Conservation (phyloP, 2,113 vertebrate genomes). For the Casuarius casuarius region DNA sequence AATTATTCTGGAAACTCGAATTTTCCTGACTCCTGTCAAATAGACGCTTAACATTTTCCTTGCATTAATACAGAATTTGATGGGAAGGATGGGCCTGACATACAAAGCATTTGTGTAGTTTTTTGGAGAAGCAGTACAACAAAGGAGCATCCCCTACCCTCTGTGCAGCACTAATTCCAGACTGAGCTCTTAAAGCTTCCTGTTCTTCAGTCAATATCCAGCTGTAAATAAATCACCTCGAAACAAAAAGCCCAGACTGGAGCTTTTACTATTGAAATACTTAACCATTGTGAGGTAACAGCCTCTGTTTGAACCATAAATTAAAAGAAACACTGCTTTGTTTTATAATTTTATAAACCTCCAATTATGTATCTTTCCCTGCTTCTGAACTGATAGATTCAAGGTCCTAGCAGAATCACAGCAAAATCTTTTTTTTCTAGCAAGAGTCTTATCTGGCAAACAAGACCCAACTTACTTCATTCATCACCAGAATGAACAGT, state of each 20-base stretch:
- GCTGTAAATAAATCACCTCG: background rate
- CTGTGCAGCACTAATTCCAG: background rate
- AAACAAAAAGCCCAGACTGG: background rate
- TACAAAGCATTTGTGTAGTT: rapidly evolving
- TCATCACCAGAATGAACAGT: background rate
- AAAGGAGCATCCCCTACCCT: background rate
- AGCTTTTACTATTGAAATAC: background rate
- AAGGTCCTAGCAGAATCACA: background rate
- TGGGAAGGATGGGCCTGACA: background rate
- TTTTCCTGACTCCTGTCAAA: background rate
- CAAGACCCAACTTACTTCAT: background rate
- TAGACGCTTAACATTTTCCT: background rate
- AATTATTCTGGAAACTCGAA: background rate
- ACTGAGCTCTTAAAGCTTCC: background rate
- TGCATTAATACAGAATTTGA: background rate
- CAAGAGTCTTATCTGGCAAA: background rate
- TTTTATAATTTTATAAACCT: background rate
- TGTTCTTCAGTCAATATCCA: background rate
- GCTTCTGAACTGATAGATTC: background rate
- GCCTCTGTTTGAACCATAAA: background rate
- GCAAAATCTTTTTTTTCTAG: background rate
- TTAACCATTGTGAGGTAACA: background rate
- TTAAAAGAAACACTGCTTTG: background rate
- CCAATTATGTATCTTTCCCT: background rate
- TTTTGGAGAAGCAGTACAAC: background rate